Evolutionary conservation across 2,888 invertebrate species (phyloP), one percentile per base, ranked within the genome.

Genomic region (Loripinus fragilis): DNA sequence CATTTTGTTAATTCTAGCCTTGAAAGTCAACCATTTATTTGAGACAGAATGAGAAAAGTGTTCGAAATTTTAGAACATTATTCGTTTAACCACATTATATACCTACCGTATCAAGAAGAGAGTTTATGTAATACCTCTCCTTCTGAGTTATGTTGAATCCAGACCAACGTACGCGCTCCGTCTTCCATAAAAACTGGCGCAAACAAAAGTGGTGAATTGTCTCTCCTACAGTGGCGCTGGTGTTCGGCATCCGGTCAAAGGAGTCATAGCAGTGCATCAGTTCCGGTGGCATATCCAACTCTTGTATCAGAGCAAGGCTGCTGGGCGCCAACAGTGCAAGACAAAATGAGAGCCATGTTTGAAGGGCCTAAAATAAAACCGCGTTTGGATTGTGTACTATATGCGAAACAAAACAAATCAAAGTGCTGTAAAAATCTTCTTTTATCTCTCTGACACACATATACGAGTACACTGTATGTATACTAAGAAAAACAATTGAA

Each of bases 161-260:
- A 1, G 38, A 33, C 80, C 80, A 80, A 15, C 69, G 70, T 28
- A 80, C 42, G 8, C 42, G 52, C 17, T 74, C 80, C 7, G 67
- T 60, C 60, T 80, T 80, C 80, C 76, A 80, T 10, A 80, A 42
- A 30, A 80, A 77, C n/a, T 68, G 66, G 17, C 70, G 60, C 17
- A 80, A 35, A 55, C 80, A 80, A 15, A 55, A 35, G 12, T 50
- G 38, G 38, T 76, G 71, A 25, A 74, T 64, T 38, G 74, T 38
- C 41, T 71, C 71, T 42, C 67, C 45, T 67, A 45, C 67, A 15
- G 67, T 67, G 25, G 42, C 67, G 45, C 45, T 67, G n/a, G 23
- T 41, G 67, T 45, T 45, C 23, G 67, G 8, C 41, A 38, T 67
- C 67, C 42, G 30, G 8, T 60, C 60, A 60, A 60, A 60, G 10